phyloP scores from a whole-genome alignment of 2,888 invertebrate species.

The Hofmannophila pseudospretella region DNA sequence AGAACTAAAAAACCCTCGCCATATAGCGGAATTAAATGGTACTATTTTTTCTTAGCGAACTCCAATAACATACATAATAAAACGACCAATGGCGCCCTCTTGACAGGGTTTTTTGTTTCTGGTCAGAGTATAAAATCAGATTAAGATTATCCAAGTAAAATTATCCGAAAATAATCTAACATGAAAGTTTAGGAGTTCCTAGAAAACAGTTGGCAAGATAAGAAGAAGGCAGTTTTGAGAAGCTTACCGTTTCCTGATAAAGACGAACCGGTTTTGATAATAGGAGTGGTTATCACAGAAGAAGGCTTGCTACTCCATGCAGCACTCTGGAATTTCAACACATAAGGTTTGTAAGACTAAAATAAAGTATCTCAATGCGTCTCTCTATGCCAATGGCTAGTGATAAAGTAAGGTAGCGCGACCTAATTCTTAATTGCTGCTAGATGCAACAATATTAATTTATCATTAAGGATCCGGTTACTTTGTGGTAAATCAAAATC shows the following conservation, averaged over 20 bases:
- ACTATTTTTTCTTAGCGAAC: too few relatives aligned
- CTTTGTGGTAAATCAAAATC: constrained; percentile 52
- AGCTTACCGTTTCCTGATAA: constrained; percentile 49
- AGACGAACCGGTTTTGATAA: constrained; percentile 34
- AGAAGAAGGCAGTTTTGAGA: not conserved
- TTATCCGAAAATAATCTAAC: not conserved
- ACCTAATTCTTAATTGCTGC: constrained; percentile 52
- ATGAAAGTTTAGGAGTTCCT: too few relatives aligned
- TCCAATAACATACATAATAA: too few relatives aligned
- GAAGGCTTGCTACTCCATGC: constrained; percentile 46
- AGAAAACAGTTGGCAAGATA: too few relatives aligned
- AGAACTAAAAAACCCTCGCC: too few relatives aligned
- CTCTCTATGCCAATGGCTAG: constrained; percentile 26
- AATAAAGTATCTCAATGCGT: constrained; percentile 27
- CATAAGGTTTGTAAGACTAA: too few relatives aligned
- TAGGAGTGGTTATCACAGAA: constrained; percentile 23
- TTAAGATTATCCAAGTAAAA: too few relatives aligned
- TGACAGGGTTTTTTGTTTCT: too few relatives aligned
- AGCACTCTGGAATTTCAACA: constrained; percentile 45
- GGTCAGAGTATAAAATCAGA: too few relatives aligned
- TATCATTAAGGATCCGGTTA: constrained; percentile 66
- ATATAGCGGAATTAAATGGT: too few relatives aligned
- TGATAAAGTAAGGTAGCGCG: constrained; percentile 40
- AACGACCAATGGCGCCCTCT: too few relatives aligned
- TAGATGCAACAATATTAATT: constrained; percentile 58